These are phyloP conservation scores for Branchipolynoe longqiensis DNA, from an alignment of 2,888 invertebrate genomes.

Conservation along the genomic window DNA sequence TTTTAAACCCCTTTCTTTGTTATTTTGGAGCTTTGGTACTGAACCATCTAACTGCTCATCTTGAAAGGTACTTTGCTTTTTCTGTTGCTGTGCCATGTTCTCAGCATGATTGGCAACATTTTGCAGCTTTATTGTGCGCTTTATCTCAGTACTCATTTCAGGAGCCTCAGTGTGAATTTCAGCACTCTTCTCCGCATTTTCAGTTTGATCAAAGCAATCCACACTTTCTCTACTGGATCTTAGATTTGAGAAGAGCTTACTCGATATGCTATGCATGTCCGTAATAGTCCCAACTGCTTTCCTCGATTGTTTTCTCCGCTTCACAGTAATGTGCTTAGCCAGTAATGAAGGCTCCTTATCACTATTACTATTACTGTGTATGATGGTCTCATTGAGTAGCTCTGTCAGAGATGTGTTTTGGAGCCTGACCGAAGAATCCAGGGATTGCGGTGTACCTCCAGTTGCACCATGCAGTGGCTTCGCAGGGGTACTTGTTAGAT, in stretches of 20 bases:
- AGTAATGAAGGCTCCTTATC: neutral
- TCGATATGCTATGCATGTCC: neutral
- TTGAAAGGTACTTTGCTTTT: neutral
- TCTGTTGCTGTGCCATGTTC: neutral
- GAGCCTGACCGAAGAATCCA: neutral
- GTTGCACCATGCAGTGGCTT: neutral
- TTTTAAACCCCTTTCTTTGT: neutral
- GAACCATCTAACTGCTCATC: neutral
- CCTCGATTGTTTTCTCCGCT: no score
- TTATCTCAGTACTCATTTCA: neutral
- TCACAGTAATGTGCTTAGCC: neutral
- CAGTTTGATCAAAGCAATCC: neutral
- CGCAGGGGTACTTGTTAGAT: constrained; percentile 14
- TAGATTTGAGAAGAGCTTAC: constrained; percentile 45
- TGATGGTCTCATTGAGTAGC: constrained; percentile 17
- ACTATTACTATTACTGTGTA: no score
- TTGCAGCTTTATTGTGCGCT: neutral
- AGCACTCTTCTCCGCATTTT: neutral
- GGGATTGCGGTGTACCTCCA: no score
- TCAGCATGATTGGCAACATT: neutral
- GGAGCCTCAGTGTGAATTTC: neutral
- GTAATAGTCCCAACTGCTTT: neutral
- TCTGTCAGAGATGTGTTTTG: constrained; percentile 19
- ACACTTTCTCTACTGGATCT: neutral
- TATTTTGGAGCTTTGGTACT: neutral